A percentile compares a stretch with the other conserved stretches of the same genome.
These are phyloP conservation scores for Sinocyclocheilus maitianheensis DNA, from an alignment of 2,113 vertebrate species.

Conservation along the genomic window DNA sequence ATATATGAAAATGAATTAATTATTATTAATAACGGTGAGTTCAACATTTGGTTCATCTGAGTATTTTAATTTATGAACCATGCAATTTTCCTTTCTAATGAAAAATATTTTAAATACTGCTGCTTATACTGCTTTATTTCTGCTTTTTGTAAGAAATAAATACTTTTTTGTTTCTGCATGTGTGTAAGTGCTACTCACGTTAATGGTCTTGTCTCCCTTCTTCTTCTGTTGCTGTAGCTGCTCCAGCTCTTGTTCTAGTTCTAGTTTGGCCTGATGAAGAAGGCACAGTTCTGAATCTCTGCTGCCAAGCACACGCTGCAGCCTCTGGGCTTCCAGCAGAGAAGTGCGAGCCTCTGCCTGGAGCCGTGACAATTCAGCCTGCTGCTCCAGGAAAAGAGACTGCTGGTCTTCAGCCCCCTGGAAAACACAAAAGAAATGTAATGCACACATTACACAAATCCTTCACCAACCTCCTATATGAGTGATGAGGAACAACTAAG, in stretches of 20 bases:
- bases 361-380: slow-evolving; percentile 82
- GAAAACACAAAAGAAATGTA: not conserved
- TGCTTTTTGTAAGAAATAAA: too few species aligned
- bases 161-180: not conserved
- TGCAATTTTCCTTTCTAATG: too few species aligned
- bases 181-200: slow-evolving; percentile 72
- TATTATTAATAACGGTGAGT: too few species aligned
- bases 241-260: slow-evolving; percentile 84
- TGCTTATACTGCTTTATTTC: not conserved
- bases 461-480: not conserved
- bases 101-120: not conserved
- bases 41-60: too few species aligned
- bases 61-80: not conserved
- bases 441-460: not conserved
- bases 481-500: not conserved
- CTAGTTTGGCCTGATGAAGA: slow-evolving; percentile 80
- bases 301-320: slow-evolving; percentile 80
- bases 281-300: slow-evolving; percentile 82
- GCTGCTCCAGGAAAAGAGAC: slow-evolving; percentile 81
- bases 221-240: slow-evolving; percentile 82
- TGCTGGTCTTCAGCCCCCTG: slow-evolving; percentile 86
- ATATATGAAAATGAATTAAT: too few species aligned
- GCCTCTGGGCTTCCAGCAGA: slow-evolving; percentile 81
- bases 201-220: slow-evolving; percentile 82
- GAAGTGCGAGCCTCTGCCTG: slow-evolving; percentile 83